phyloP scores from a whole-genome alignment of 92 coral and sea anemone species.

The Bergia puertoricense region DNA sequence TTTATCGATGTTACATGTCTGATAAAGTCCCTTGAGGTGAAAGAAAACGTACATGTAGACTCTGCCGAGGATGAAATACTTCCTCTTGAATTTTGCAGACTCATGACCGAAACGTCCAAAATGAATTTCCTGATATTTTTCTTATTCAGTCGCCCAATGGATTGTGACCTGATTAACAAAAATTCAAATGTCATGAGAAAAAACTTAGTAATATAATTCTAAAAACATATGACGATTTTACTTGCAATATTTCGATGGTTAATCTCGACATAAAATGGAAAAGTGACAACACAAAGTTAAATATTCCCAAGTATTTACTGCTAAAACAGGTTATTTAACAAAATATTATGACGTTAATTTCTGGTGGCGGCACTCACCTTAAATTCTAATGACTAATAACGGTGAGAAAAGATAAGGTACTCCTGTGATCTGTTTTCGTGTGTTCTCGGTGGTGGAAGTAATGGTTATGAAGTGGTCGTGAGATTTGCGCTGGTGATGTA shows the following conservation, averaged over 20 bases:
- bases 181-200: background rate
- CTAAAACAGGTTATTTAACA: background rate
- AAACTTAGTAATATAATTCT: background rate
- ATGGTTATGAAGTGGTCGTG: constrained; percentile 3
- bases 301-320: background rate
- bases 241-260: background rate
- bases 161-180: constrained; percentile 12
- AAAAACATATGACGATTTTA: background rate
- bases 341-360: background rate
- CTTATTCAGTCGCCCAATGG: background rate
- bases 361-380: constrained; percentile 10
- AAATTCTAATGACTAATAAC: background rate
- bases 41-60: constrained; percentile 24
- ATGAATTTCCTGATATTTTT: background rate
- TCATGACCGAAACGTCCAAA: background rate
- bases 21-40: constrained; percentile 29
- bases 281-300: background rate
- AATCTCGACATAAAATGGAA: constrained; percentile 28
- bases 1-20: constrained; percentile 43
- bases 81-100: constrained; percentile 25
- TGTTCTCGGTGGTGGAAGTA: constrained; percentile 34
- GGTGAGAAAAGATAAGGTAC: background rate
- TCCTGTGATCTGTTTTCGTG: constrained; percentile 32
- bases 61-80: constrained; percentile 19
- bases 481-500: constrained; percentile 27